These are phyloP conservation scores for Conopomorpha cramerella DNA, from an alignment of 1,140 invertebrate genomes.

Conservation along the genomic window DNA sequence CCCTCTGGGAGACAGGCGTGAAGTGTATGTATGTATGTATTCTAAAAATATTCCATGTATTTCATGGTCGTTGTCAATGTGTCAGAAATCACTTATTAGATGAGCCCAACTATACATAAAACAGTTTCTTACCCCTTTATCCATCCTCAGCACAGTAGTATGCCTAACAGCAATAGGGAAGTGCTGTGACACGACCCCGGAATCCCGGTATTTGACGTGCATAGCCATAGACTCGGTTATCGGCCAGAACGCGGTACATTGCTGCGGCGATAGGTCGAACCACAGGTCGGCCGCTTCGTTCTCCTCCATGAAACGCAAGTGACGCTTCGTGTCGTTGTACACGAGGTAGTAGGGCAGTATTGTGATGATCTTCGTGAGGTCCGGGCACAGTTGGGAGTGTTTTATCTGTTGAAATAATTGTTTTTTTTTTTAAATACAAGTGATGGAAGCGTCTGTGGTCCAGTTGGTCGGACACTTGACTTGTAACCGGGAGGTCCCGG, in stretches of 20 bases:
- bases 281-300: slow-evolving; percentile 83
- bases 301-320: slow-evolving; percentile 82
- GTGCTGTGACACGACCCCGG: slow-evolving; percentile 76
- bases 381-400: slow-evolving; percentile 68
- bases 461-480: too few relatives aligned
- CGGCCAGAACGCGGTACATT: slow-evolving; percentile 79
- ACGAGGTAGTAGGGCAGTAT: slow-evolving; percentile 85
- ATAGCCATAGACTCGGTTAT: slow-evolving; percentile 80
- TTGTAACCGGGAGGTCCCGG: too few relatives aligned
- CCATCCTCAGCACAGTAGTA: slow-evolving; percentile 79
- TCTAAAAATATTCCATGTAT: too few relatives aligned
- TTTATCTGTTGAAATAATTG: slow-evolving; percentile 50
- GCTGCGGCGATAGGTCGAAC: slow-evolving; percentile 74
- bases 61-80: too few relatives aligned
- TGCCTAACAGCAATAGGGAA: slow-evolving; percentile 73
- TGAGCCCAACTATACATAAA: neutral
- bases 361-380: slow-evolving; percentile 83
- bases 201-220: slow-evolving; percentile 79
- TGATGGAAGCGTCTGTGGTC: too few relatives aligned
- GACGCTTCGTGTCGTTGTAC: slow-evolving; percentile 72
- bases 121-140: slow-evolving; percentile 75
- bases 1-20: too few relatives aligned
- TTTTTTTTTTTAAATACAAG: too few relatives aligned
- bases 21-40: too few relatives aligned
- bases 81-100: too few relatives aligned